A percentile compares a stretch with the other conserved stretches of the same genome.
These are phyloP conservation scores for Stenolophus ochropezus DNA, from an alignment of 2,888 invertebrate genomes.

Conservation along the genomic window DNA sequence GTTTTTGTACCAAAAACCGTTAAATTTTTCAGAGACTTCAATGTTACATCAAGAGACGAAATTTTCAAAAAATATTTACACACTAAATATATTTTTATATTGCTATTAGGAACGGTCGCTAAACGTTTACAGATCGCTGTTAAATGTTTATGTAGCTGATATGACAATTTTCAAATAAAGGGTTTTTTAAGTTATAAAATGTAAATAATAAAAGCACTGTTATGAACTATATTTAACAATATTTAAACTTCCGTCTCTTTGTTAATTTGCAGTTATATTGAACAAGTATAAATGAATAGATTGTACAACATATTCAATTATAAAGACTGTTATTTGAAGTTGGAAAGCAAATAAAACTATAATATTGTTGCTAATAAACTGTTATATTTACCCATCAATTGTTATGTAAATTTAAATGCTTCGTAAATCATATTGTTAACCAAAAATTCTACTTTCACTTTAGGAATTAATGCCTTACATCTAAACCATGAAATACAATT, in stretches of 20 bases:
- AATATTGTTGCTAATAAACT: neutral
- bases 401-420: slow-evolving; percentile 22
- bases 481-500: too few species aligned
- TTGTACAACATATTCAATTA: neutral
- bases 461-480: too few species aligned
- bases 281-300: neutral
- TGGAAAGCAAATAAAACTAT: slow-evolving; percentile 4
- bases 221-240: neutral
- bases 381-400: slow-evolving; percentile 21
- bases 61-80: too few species aligned
- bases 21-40: too few species aligned
- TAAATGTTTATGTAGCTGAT: too few species aligned
- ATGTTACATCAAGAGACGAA: too few species aligned
- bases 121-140: too few species aligned
- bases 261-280: neutral
- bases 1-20: too few species aligned
- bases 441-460: slow-evolving; percentile 7
- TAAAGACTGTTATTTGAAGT: neutral
- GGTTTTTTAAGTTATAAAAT: neutral
- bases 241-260: neutral
- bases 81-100: too few species aligned
- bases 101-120: too few species aligned
- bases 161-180: too few species aligned
- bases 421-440: slow-evolving; percentile 8
- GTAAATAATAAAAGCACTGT: neutral